phyloP scores from a whole-genome alignment of 2,797 vertebrate species.

The Notolepis coatsorum region DNA sequence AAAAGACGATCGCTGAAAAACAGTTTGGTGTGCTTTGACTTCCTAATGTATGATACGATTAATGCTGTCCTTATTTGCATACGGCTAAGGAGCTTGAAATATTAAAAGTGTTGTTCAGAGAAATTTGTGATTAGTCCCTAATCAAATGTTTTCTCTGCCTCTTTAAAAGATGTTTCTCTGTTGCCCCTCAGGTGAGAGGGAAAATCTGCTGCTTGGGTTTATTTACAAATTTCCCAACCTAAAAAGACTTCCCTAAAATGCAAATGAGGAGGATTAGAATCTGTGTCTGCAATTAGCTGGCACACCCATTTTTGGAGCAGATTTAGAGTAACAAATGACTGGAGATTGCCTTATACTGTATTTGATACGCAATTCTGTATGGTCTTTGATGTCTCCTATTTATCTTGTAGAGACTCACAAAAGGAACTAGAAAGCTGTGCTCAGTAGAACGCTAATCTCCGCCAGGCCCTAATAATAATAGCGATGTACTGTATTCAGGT shows the following conservation, averaged over 20 bases:
- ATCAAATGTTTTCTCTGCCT: conserved; percentile 79
- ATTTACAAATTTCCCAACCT: conserved; percentile 50
- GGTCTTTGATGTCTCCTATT: conserved; percentile 72
- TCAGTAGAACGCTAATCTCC: too few species aligned
- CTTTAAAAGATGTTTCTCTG: conserved; percentile 65
- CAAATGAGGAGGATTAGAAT: conserved; percentile 56
- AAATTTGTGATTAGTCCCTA: conserved; percentile 72
- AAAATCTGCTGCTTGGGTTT: conserved; percentile 42
- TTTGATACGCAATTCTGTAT: conserved; percentile 56
- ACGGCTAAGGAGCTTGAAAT: conserved; percentile 72
- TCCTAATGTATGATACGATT: conserved; percentile 72
- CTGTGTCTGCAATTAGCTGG: conserved; percentile 59
- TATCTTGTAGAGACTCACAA: conserved; percentile 66
- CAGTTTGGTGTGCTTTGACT: conserved; percentile 72
- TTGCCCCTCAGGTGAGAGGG: conserved; percentile 75
- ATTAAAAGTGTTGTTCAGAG: conserved; percentile 76
- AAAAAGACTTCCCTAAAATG: conserved; percentile 48
- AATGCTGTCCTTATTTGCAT: conserved; percentile 73
- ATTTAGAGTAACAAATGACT: conserved; percentile 75
- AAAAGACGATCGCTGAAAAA: conserved; percentile 66
- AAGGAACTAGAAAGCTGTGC: conserved; percentile 59
- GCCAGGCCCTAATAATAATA: too few species aligned
- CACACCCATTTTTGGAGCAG: conserved; percentile 43
- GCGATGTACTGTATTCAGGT: too few species aligned
- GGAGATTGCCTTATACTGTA: conserved; percentile 43